Percentiles rank a stretch among this genome's conserved stretches.
Conservation (phyloP, 2,888 invertebrate genomes). For the Elgonia sp. region DNA sequence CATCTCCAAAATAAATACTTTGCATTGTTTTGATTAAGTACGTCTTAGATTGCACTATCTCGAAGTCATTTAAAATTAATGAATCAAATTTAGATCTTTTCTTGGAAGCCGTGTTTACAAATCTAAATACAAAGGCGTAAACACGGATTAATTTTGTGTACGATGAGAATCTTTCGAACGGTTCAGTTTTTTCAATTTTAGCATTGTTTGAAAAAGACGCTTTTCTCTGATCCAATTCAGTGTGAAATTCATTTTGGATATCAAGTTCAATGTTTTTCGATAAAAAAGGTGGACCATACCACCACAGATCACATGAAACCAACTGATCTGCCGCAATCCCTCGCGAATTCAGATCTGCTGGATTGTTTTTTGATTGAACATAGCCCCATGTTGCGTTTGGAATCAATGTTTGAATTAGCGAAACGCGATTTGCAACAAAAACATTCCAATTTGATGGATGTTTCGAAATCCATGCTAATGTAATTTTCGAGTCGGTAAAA, state of each 20-base stretch:
- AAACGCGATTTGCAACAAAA: too few relatives aligned
- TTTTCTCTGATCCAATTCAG: conserved; percentile 5
- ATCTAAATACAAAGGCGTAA: conserved; percentile 25
- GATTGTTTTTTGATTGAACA: too few relatives aligned
- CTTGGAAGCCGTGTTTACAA: too few relatives aligned
- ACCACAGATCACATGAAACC: too few relatives aligned
- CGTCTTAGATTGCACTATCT: neutral
- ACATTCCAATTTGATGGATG: too few relatives aligned
- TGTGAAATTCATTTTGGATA: conserved; percentile 19
- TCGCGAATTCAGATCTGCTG: too few relatives aligned
- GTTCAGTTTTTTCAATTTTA: neutral
- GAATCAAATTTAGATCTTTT: neutral
- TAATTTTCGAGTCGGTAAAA: too few relatives aligned
- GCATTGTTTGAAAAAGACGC: too few relatives aligned
- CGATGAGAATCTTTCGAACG: conserved; percentile 14
- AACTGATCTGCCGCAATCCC: neutral
- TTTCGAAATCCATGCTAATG: too few relatives aligned
- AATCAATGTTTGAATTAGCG: conserved; percentile 9
- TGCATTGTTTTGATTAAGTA: conserved; percentile 2
- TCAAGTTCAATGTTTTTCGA: neutral
- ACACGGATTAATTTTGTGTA: conserved; percentile 16
- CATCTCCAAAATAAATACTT: too few relatives aligned
- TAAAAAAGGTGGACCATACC: too few relatives aligned
- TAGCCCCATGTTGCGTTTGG: conserved; percentile 8
- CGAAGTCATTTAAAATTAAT: neutral